Base-by-base conservation (phyloP, 2,888 invertebrate genomes). In the Caenorhabditis sp. region DNA sequence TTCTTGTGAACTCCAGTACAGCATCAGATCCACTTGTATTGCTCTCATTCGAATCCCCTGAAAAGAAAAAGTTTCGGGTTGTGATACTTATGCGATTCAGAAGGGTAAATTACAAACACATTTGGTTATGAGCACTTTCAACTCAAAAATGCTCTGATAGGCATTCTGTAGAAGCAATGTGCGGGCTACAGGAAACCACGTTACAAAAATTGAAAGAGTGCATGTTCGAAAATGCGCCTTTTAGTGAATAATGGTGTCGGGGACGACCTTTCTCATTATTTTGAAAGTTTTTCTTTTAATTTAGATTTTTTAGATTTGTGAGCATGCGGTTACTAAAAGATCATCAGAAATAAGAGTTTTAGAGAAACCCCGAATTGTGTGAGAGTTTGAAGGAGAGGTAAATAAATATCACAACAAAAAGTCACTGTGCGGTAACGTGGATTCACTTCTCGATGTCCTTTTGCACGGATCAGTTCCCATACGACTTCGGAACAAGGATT, bases 381-480 rank as follows among this genome's bases (percentile, higher is more conserved):
- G 72, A 49, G 26, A 31, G 24, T 47, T 56, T 61, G 24, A 38
- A 38, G 31, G 12, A 28, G 54, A 58, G 51, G 58, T 49, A 66
- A 66, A 58, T 56, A 28, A 77, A 79, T 79, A 73, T 35, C 75
- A 69, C 68, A 68, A 68, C 79, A 79, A 79, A 79, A 72, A 74
- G 79, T 81, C 81, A 75, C 82, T 82, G 76, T 82, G 82, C 76
- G 82, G 80, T 73, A 82, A 76, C 12, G 79, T 80, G 38, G 80
- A 85, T 77, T 80, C 79, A 86, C 89, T 85, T 69, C 90, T 84
- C 58, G 86, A 80, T 74, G 89, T 89, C 41, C 91, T 81, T 80
- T 91, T 91, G 86, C 91, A 91, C 8, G 91, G 91, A 84, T 91
- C 91, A 7, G 89, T 89, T 63, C 91, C 91, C 91, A 91, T 91